phyloP scores from a whole-genome alignment of 2,113 vertebrate genomes.

The Muntiacus reevesi region DNA sequence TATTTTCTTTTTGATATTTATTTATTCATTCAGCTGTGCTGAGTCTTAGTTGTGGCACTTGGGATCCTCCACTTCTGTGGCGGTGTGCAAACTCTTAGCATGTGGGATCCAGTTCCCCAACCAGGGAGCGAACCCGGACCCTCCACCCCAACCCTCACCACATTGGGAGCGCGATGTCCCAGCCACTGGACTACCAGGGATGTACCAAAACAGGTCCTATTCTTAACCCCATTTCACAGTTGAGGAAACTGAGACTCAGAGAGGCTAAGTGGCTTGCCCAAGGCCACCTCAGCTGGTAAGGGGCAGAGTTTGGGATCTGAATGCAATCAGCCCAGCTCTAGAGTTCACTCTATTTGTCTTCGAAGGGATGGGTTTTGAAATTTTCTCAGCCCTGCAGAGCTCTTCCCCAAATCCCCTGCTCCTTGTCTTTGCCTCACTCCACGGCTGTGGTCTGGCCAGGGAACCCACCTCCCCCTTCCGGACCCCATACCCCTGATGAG shows the following conservation, averaged over 20 bases:
- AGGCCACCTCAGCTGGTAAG: background rate
- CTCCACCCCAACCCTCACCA: background rate
- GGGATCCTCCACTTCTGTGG: background rate
- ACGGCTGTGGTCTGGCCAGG: background rate
- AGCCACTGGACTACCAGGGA: background rate
- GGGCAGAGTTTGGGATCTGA: background rate
- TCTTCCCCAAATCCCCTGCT: background rate
- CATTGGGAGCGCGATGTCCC: background rate
- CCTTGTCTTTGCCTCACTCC: background rate
- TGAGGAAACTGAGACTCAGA: background rate
- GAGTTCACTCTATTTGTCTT: background rate
- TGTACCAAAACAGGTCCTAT: background rate
- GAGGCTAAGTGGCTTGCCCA: background rate
- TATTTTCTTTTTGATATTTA: background rate
- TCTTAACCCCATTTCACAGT: background rate
- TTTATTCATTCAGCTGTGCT: background rate
- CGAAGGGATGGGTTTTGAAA: fast-evolving
- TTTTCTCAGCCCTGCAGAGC: background rate
- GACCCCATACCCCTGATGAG: background rate
- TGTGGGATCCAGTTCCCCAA: background rate
- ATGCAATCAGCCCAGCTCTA: background rate
- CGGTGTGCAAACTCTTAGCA: background rate
- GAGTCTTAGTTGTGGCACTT: background rate
- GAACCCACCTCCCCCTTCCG: background rate
- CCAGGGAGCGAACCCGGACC: background rate